Percentiles rank a stretch among this genome's conserved stretches.
phyloP scores from a whole-genome alignment of 2,888 invertebrate species.

The Cephonodes hylas region DNA sequence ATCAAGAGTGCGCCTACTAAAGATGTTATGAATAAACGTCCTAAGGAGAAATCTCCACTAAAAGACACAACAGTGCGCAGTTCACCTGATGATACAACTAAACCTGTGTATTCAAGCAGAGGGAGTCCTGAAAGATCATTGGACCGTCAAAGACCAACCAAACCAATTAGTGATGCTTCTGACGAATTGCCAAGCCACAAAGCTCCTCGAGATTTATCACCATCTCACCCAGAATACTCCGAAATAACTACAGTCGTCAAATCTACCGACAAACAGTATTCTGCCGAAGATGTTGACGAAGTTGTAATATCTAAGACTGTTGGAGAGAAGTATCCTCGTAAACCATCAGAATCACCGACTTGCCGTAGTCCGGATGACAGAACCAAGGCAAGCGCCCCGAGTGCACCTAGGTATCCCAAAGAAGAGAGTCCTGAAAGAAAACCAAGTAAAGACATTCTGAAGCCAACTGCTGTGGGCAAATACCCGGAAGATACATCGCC shows the following conservation, averaged over 20 bases:
- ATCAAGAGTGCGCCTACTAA: neutral
- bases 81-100: neutral
- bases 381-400: neutral
- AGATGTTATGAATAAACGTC: neutral
- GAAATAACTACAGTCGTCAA: neutral
- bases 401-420: neutral
- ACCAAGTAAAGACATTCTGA: neutral
- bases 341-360: neutral
- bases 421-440: constrained; percentile 19
- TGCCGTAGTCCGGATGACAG: neutral
- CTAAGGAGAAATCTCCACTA: neutral
- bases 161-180: neutral
- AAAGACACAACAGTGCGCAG: neutral
- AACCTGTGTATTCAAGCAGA: constrained; percentile 8
- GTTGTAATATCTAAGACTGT: neutral
- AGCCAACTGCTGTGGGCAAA: neutral
- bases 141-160: constrained; percentile 17
- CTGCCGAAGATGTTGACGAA: neutral
- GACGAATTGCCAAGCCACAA: neutral
- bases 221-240: constrained; percentile 9
- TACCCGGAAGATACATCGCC: neutral
- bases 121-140: constrained; percentile 21
- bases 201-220: neutral
- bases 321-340: neutral
- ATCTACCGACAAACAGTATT: neutral